Evolutionary conservation across 2,797 vertebrate genomes (phyloP).

Genomic region (Paramormyrops hopkinsi): DNA sequence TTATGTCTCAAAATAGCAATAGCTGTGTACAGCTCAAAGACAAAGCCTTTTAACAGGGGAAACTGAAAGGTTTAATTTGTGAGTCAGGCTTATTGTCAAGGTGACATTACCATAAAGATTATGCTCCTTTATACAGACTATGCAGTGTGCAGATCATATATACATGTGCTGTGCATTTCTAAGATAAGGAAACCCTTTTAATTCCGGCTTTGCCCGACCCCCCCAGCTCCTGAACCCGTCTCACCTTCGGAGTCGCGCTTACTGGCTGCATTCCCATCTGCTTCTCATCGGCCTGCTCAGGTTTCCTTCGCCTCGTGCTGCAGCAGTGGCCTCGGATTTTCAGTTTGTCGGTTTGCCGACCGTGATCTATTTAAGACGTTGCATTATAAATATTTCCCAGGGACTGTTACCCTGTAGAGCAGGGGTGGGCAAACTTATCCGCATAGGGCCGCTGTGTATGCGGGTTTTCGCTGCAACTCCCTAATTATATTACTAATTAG

Average conservation of each 20-base stretch:
- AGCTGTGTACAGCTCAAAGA: not conserved
- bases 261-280: not conserved
- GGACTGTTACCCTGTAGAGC: not conserved
- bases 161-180: not conserved
- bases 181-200: not conserved
- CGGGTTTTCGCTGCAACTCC: no score
- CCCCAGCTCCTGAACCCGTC: not conserved
- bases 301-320: not conserved
- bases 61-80: not conserved
- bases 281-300: not conserved
- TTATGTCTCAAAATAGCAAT: constrained; percentile 6
- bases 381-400: not conserved
- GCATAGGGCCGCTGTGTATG: no score
- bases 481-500: no score
- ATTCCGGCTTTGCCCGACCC: not conserved
- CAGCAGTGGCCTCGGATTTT: not conserved
- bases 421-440: no score
- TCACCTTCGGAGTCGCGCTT: not conserved
- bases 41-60: not conserved
- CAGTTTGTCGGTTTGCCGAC: not conserved
- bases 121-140: not conserved
- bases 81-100: not conserved
- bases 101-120: not conserved
- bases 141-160: not conserved
- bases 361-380: constrained; percentile 10